Base-by-base conservation (phyloP, 1,140 invertebrate genomes). In the Eumaeus atala region DNA sequence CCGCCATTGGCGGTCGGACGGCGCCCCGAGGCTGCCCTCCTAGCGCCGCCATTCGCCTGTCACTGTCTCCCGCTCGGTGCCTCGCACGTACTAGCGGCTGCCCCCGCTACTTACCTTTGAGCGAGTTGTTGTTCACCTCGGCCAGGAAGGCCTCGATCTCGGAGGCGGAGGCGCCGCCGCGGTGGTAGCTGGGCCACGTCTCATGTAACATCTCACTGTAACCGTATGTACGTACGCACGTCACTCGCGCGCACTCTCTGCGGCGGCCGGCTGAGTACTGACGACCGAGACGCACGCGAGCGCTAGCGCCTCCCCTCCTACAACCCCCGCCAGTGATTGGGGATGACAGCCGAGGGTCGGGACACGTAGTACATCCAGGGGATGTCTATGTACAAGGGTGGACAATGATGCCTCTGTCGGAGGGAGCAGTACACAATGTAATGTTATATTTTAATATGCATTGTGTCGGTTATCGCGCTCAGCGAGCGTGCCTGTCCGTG, bases 61-160 rank as follows among this genome's bases (percentile, higher is more conserved):
- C 40, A 11, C 12, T 34, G 17, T 14, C 38, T 40, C 38, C 38
- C n/a, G n/a, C n/a, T n/a, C n/a, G n/a, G n/a, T n/a, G n/a, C n/a
- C n/a, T n/a, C n/a, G n/a, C n/a, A n/a, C n/a, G n/a, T n/a, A n/a
- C 38, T 7, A 0, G 38, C 1, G 11, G 9, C n/a, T 9, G 37
- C 17, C 5, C 9, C 36, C 14, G 16, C n/a, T n/a, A 61, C 66
- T 71, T 44, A 79, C 77, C 77, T 75, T 78, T 81, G 16, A 66
- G 11, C 54, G 58, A 72, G 57, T 77, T 79, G 67, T 79, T 82
- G 66, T 84, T 80, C 48, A 82, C 72, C 54, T 84, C 81, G 3
- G 72, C 74, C 36, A 84, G 73, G 53, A 82, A 62, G 9, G 73
- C 71, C 18, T 82, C 80, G 62, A 81, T 53, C 58, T 80, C 79